phyloP scores from a whole-genome alignment of 1,140 invertebrate species.

The Drosophila repleta region DNA sequence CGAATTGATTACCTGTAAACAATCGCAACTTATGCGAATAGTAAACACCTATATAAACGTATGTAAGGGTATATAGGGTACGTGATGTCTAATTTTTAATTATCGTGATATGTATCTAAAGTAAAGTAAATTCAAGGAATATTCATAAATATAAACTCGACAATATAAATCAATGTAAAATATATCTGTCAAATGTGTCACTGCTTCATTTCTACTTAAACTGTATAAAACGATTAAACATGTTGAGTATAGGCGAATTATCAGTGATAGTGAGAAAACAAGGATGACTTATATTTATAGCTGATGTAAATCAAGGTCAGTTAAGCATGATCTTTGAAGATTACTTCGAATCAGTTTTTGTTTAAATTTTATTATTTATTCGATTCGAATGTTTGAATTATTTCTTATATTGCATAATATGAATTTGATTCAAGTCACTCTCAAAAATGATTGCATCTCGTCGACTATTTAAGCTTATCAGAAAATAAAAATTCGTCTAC shows the following conservation, averaged over 20 bases:
- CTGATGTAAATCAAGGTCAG: no score
- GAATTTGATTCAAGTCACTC: neutral
- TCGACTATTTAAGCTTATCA: constrained; percentile 6
- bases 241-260: no score
- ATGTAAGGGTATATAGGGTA: neutral
- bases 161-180: neutral
- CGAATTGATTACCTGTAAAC: constrained; percentile 16
- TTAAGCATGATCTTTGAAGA: no score
- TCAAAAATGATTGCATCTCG: neutral
- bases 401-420: neutral
- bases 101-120: neutral
- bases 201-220: neutral
- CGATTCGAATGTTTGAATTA: neutral
- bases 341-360: no score
- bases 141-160: neutral
- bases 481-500: constrained; percentile 1
- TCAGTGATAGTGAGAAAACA: no score
- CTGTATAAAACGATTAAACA: no score
- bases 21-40: neutral
- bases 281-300: no score
- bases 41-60: neutral
- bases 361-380: neutral
- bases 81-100: constrained; percentile 2
- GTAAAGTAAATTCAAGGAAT: neutral
- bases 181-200: neutral